These are phyloP conservation scores for Merodon equestris DNA, from an alignment of 2,888 invertebrate species.

Conservation along the genomic window DNA sequence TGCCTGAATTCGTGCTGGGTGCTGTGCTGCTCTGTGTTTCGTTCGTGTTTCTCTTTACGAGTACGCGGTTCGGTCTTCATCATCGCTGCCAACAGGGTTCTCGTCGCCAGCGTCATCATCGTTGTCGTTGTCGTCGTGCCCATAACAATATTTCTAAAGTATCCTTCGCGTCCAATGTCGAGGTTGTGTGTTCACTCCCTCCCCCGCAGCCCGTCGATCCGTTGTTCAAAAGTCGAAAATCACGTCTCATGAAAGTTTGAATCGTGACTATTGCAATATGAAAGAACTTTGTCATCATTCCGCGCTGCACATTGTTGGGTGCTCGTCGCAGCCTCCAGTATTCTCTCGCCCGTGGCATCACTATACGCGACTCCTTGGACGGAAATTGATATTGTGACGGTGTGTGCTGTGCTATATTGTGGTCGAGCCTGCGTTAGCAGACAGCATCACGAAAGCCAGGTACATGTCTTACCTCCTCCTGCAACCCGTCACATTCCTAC, in stretches of 20 bases:
- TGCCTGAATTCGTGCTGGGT: slow-evolving; percentile 46
- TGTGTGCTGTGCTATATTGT: slow-evolving; percentile 33
- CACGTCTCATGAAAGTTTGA: slow-evolving; percentile 66
- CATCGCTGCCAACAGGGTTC: slow-evolving; percentile 6
- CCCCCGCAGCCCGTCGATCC: slow-evolving; percentile 43
- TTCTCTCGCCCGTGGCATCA: slow-evolving; percentile 13
- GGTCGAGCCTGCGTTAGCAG: slow-evolving; percentile 19
- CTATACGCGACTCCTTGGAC: slow-evolving; percentile 22
- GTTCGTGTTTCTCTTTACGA: slow-evolving; percentile 45
- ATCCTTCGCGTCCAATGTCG: slow-evolving; percentile 45
- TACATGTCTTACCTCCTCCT: slow-evolving; percentile 22
- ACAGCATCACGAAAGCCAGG: slow-evolving; percentile 24
- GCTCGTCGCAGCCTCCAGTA: slow-evolving; percentile 26
- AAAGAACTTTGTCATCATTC: slow-evolving; percentile 65
- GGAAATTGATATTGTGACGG: slow-evolving; percentile 66
- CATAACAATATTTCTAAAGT: slow-evolving; percentile 62
- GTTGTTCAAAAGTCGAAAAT: slow-evolving; percentile 66
- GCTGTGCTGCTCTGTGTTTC: slow-evolving; percentile 14
- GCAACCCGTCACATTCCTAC: neutral
- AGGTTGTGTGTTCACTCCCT: neutral
- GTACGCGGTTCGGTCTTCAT: slow-evolving; percentile 37
- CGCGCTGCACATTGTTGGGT: slow-evolving; percentile 7
- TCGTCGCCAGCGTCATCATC: slow-evolving; percentile 20
- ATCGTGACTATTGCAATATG: slow-evolving; percentile 69
- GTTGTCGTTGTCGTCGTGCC: slow-evolving; percentile 44